A percentile compares a stretch with the other conserved stretches of the same genome.
Evolutionary conservation across 2,888 invertebrate species (phyloP).

Genomic region (Philaethria dido): DNA sequence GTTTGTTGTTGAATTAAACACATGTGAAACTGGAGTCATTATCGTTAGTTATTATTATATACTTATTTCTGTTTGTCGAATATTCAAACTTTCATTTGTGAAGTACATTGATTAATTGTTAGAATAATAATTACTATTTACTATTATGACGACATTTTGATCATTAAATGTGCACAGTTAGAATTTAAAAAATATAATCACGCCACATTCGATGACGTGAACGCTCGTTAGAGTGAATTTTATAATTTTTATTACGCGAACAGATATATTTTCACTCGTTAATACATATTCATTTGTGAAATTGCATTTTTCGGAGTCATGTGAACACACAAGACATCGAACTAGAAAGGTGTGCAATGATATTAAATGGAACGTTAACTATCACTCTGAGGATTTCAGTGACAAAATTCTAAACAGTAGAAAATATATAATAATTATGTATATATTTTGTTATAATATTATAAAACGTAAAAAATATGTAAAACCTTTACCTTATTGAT

Average conservation of each 20-base stretch:
- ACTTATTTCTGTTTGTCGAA: slow-evolving; percentile 8
- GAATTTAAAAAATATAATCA: slow-evolving; percentile 15
- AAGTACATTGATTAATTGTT: slow-evolving; percentile 8
- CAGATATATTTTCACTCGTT: slow-evolving; percentile 21
- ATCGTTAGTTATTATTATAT: slow-evolving; percentile 11
- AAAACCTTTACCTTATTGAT: too few relatives aligned
- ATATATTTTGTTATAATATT: too few relatives aligned
- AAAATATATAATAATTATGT: too few relatives aligned
- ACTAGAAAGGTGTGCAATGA: background rate
- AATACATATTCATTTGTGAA: slow-evolving; percentile 26
- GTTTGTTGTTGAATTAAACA: slow-evolving; percentile 7
- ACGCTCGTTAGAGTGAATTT: slow-evolving; percentile 17
- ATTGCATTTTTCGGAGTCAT: background rate
- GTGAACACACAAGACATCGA: background rate
- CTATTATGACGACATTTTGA: background rate
- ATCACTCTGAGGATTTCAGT: background rate
- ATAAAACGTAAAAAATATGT: too few relatives aligned
- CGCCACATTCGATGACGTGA: slow-evolving; percentile 22
- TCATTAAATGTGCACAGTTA: background rate
- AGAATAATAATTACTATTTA: slow-evolving; percentile 12
- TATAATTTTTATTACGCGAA: slow-evolving; percentile 12
- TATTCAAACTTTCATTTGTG: slow-evolving; percentile 18
- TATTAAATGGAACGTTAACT: background rate
- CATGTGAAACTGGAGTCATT: slow-evolving; percentile 16
- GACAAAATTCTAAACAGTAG: background rate